A percentile compares a stretch with the other conserved stretches of the same genome.
Conservation (phyloP, 2,888 invertebrate genomes). For the Epistrophe grossulariae region DNA sequence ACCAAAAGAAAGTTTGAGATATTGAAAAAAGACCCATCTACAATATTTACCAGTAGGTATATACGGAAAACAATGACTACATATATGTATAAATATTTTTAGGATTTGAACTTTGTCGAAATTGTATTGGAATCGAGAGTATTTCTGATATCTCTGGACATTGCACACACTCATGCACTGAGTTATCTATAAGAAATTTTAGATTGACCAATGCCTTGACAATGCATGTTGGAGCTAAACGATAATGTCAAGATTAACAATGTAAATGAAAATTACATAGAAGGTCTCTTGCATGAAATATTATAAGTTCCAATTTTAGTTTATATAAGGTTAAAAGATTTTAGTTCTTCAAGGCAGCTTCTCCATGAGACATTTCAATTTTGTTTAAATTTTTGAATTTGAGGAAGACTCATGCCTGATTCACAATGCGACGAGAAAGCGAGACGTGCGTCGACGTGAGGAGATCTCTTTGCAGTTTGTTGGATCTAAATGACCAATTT, state of each 20-base stretch:
- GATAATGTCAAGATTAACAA: conserved; percentile 25
- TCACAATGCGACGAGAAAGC: no score
- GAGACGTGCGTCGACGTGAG: no score
- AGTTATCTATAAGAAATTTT: conserved; percentile 35
- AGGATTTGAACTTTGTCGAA: conserved; percentile 65
- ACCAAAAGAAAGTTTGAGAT: conserved; percentile 29
- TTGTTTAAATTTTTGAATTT: neutral
- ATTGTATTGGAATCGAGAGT: conserved; percentile 11
- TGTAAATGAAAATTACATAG: neutral
- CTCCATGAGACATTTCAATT: neutral
- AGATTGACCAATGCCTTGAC: conserved; percentile 36
- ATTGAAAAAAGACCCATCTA: neutral
- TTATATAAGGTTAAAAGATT: neutral
- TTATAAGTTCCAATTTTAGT: neutral
- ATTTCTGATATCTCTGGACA: conserved; percentile 29
- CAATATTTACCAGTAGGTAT: neutral
- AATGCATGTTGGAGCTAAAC: conserved; percentile 41
- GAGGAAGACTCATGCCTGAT: no score
- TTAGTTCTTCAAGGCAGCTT: neutral
- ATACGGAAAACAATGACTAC: conserved; percentile 11
- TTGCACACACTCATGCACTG: conserved; percentile 21
- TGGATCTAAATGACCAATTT: no score
- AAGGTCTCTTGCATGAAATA: neutral
- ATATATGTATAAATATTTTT: conserved; percentile 31
- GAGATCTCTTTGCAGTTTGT: no score